Conservation (phyloP, 2,113 vertebrate genomes). For the Salvelinus sp. region DNA sequence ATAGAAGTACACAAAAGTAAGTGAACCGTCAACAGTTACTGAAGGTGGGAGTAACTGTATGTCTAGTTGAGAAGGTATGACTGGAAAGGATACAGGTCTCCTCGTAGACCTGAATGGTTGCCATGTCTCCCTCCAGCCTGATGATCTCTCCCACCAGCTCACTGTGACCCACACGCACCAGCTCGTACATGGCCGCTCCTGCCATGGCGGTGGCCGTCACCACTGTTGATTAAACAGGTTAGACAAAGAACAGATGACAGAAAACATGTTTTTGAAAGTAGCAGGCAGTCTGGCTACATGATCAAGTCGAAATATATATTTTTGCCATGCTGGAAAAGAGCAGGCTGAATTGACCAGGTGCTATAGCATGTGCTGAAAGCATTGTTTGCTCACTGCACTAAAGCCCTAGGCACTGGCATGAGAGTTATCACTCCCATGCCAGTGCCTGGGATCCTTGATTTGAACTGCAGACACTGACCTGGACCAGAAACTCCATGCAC, state of each 20-base stretch:
- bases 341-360: no score
- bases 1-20: neutral
- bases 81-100: slow-evolving; percentile 97
- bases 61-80: neutral
- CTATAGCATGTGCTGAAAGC: no score
- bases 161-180: slow-evolving; percentile 94
- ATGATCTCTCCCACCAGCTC: slow-evolving; percentile 98
- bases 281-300: neutral
- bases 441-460: no score
- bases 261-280: neutral
- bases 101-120: slow-evolving; percentile 97
- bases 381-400: no score
- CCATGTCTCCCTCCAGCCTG: slow-evolving; percentile 94
- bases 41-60: neutral
- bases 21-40: neutral
- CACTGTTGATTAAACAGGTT: slow-evolving; percentile 71
- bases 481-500: slow-evolving; percentile 92
- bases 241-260: neutral
- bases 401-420: no score
- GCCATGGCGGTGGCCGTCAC: slow-evolving; percentile 94
- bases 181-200: slow-evolving; percentile 97
- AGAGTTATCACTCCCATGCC: no score
- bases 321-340: no score
- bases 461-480: slow-evolving; percentile 65
- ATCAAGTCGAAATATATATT: no score